Evolutionary conservation across 2,113 vertebrate genomes (phyloP), one percentile per base, ranked within the genome.

Genomic region (Crocuta crocuta): DNA sequence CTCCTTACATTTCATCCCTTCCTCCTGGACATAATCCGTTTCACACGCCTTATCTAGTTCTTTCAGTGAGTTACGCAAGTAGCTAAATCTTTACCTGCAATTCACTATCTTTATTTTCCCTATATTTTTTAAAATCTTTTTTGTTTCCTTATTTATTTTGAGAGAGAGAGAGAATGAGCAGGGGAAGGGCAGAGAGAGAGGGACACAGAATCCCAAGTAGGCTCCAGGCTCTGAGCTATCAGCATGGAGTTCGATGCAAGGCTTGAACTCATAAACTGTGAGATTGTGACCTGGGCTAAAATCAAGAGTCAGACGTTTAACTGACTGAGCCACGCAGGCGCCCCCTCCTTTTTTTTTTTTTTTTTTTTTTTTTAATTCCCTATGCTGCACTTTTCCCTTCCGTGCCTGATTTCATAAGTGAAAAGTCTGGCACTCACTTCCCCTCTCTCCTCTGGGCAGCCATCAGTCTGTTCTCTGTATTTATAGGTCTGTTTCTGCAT

Each of bases 1-100:
- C 28, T 55, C 43, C 4, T 31, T 79, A 45, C 19, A 91, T 26
- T 43, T 89, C 43, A n/a, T 33, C 13, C 8, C 10, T 88, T 55
- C n/a, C 50, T 61, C 80, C 55, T 55, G 11, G 10, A 93, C 28
- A 71, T 23, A 71, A 80, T 33, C 35, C 76, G 63, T 66, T 58
- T 93, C 58, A 48, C 5, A 33, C 26, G 53, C 31, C 61, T 74
- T 91, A 53, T 65, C 43, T 66, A 79, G 23, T 16, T 66, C 48
- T 33, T 73, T 70, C 21, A 61, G 53, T 23, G 66, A 93, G 26
- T 93, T 55, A 91, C 4, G 10, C 0, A 17, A 79, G 50, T 3
- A 61, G 45, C 31, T 81, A 94, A 39, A 80, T 63, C 33, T 85
- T 83, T 93, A 35, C 43, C 35, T 70, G 53, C 43, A 86, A 81